Evolutionary conservation across 1,140 invertebrate species (phyloP).

Genomic region (Drosophila mayri): DNA sequence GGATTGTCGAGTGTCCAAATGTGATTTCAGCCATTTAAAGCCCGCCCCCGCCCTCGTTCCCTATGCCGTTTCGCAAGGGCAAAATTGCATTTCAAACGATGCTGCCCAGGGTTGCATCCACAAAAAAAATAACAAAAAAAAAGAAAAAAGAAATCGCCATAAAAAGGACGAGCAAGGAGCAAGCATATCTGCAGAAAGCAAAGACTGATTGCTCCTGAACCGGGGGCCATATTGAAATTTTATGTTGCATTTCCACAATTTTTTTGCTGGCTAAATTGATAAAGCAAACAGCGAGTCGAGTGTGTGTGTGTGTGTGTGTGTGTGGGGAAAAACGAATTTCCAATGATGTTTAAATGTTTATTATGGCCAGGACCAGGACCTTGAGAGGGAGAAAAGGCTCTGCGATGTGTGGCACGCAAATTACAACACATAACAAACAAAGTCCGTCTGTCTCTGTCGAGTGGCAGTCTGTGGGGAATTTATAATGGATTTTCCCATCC

Average conservation of each 20-base stretch:
- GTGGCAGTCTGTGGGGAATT: conserved; percentile 65
- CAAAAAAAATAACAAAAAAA: background rate
- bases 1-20: conserved; percentile 6
- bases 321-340: conserved; percentile 57
- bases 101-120: conserved; percentile 20
- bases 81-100: conserved; percentile 34
- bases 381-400: conserved; percentile 9
- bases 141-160: conserved; percentile 1
- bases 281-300: conserved; percentile 42
- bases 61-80: conserved; percentile 21
- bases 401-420: conserved; percentile 60
- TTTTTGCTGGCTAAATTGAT: conserved; percentile 67
- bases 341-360: conserved; percentile 77
- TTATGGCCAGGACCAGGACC: conserved; percentile 40
- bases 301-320: background rate
- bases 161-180: background rate
- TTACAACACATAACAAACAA: conserved; percentile 77
- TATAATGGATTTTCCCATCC: conserved; percentile 61
- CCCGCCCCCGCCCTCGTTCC: background rate
- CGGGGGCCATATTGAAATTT: conserved; percentile 48
- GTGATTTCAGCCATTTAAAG: conserved; percentile 18
- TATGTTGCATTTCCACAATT: conserved; percentile 52
- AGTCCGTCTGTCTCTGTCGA: conserved; percentile 34
- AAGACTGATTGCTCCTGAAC: conserved; percentile 31
- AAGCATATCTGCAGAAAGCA: background rate